These are phyloP conservation scores for Eugnorisma glareosa DNA, from an alignment of 2,888 invertebrate species.

Conservation along the genomic window DNA sequence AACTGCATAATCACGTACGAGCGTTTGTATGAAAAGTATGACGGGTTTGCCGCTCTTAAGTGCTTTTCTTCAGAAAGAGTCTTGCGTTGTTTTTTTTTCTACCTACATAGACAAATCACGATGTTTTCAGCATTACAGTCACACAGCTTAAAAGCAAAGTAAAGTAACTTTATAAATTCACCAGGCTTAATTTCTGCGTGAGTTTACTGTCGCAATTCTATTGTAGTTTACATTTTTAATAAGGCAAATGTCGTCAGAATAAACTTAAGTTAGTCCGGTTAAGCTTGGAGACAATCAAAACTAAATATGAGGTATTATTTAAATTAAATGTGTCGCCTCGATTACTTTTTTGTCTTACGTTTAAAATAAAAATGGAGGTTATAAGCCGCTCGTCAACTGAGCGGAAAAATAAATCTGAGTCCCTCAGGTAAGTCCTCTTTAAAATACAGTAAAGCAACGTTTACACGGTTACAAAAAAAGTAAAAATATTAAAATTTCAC, in stretches of 20 bases:
- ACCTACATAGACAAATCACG: neutral
- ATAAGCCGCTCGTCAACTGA: conserved; percentile 22
- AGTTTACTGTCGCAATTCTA: neutral
- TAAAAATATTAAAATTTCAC: neutral
- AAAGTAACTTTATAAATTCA: neutral
- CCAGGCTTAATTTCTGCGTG: conserved; percentile 3
- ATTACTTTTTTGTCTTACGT: conserved; percentile 1
- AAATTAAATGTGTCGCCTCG: conserved; percentile 19
- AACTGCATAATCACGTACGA: too few species aligned
- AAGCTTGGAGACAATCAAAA: neutral
- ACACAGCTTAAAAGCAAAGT: neutral
- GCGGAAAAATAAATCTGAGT: conserved; percentile 17
- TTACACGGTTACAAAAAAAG: neutral
- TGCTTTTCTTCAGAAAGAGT: neutral
- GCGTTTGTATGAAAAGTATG: too few species aligned
- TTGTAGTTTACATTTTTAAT: conserved; percentile 9
- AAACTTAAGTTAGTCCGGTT: conserved; percentile 7
- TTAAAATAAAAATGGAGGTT: conserved; percentile 2
- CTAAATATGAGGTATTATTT: conserved; percentile 3
- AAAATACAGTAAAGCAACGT: neutral
- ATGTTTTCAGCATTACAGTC: neutral
- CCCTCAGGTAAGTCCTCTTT: conserved; percentile 7
- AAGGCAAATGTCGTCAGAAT: neutral
- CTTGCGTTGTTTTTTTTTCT: neutral
- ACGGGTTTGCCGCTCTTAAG: too few species aligned